Percentiles rank a stretch among this genome's conserved stretches.
These are phyloP conservation scores for Pholis gunnellus DNA, from an alignment of 2,113 vertebrate species.

Conservation along the genomic window DNA sequence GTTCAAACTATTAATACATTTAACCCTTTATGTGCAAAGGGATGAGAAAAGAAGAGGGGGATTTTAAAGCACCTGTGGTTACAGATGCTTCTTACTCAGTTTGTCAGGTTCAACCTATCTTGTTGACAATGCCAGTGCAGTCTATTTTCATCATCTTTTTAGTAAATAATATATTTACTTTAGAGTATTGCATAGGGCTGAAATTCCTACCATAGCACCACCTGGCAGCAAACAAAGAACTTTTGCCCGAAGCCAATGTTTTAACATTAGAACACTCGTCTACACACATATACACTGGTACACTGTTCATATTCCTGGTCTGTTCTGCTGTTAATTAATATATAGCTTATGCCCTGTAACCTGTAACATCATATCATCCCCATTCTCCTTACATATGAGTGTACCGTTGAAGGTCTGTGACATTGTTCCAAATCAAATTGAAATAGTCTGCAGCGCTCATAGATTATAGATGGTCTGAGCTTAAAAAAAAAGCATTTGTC, in stretches of 20 bases:
- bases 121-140: background rate
- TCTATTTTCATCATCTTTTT: constrained; percentile 49
- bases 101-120: constrained; percentile 8
- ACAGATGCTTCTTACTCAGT: background rate
- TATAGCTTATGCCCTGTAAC: background rate
- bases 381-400: constrained; percentile 25
- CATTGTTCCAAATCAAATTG: constrained; percentile 66
- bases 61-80: background rate
- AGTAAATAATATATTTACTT: constrained; percentile 42
- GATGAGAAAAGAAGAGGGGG: background rate
- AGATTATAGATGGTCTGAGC: constrained; percentile 62
- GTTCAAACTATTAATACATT: constrained; percentile 3
- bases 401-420: constrained; percentile 51
- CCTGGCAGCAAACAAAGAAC: background rate
- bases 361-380: background rate
- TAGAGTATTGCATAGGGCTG: background rate
- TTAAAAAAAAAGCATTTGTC: constrained; percentile 50
- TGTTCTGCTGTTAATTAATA: background rate
- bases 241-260: background rate
- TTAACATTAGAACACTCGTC: constrained; percentile 21
- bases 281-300: background rate
- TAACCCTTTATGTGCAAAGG: background rate
- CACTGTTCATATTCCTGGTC: background rate
- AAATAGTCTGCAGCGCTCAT: constrained; percentile 52
- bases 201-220: background rate